These are phyloP conservation scores for Metallyticus violacea DNA, from an alignment of 2,888 invertebrate genomes.

Conservation along the genomic window DNA sequence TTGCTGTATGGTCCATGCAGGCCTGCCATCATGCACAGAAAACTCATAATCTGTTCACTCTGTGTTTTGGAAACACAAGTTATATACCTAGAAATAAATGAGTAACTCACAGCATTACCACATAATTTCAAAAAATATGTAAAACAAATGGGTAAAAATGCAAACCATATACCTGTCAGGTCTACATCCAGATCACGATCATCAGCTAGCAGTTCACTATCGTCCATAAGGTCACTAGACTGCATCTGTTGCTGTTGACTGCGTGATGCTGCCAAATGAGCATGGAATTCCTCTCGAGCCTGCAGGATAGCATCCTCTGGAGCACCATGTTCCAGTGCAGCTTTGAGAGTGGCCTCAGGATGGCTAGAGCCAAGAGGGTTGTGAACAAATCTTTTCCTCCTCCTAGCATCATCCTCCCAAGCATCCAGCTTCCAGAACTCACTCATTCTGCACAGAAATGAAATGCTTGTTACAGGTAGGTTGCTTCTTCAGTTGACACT, in stretches of 20 bases:
- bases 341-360: constrained; percentile 82
- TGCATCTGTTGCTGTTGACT: constrained; percentile 72
- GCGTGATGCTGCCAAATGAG: constrained; percentile 78
- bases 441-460: constrained; percentile 45
- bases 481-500: too few relatives aligned
- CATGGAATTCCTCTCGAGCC: constrained; percentile 92
- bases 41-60: too few relatives aligned
- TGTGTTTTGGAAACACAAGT: too few relatives aligned
- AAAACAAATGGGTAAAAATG: too few relatives aligned
- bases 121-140: too few relatives aligned
- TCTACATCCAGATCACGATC: constrained; percentile 87
- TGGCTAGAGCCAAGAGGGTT: constrained; percentile 93
- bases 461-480: too few relatives aligned
- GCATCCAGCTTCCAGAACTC: constrained; percentile 95
- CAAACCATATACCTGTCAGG: constrained; percentile 63
- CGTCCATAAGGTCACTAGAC: constrained; percentile 83
- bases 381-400: constrained; percentile 91
- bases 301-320: constrained; percentile 91
- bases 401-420: constrained; percentile 98
- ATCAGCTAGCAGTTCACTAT: constrained; percentile 87
- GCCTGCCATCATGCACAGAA: too few relatives aligned
- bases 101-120: too few relatives aligned
- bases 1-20: too few relatives aligned
- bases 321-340: constrained; percentile 77
- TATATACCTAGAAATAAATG: too few relatives aligned